These are phyloP conservation scores for Morone chrysops DNA, from an alignment of 2,113 vertebrate species.

Conservation along the genomic window DNA sequence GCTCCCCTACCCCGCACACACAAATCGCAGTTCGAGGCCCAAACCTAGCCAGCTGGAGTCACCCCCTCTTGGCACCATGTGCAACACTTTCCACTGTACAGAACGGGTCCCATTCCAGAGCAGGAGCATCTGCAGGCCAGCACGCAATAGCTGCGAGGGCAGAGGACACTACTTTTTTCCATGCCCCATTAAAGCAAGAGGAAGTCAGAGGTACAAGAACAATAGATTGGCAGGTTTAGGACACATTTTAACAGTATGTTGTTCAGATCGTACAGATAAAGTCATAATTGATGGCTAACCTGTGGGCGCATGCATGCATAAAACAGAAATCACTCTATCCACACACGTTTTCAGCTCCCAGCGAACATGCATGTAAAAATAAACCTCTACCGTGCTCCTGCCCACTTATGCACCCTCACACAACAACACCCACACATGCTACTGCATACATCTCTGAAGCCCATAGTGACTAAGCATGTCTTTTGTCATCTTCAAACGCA, in stretches of 20 bases:
- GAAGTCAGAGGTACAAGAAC: conserved; percentile 67
- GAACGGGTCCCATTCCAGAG: conserved; percentile 60
- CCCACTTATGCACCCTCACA: conserved; percentile 11
- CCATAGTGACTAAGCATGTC: conserved; percentile 69
- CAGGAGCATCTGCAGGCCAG: conserved; percentile 65
- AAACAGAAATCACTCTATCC: conserved; percentile 6
- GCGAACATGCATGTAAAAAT: conserved; percentile 22
- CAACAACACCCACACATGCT: conserved; percentile 47
- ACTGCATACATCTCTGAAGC: conserved; percentile 40
- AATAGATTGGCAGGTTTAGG: conserved; percentile 60
- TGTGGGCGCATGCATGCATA: background rate
- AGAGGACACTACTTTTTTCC: conserved; percentile 69
- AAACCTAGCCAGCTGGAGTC: conserved; percentile 60
- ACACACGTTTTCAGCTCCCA: background rate
- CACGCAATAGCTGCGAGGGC: conserved; percentile 45
- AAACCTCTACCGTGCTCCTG: background rate
- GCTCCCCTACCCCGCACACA: conserved; percentile 35
- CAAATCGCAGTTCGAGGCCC: conserved; percentile 29
- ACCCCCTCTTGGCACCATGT: conserved; percentile 67
- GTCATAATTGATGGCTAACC: conserved; percentile 24
- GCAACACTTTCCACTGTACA: conserved; percentile 73
- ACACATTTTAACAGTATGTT: conserved; percentile 49
- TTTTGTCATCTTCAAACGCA: conserved; percentile 75
- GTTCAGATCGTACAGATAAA: conserved; percentile 39
- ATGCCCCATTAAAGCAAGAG: conserved; percentile 63